These are phyloP conservation scores for Hirtodrosophila confusa DNA, from an alignment of 2,888 invertebrate genomes.

Conservation along the genomic window DNA sequence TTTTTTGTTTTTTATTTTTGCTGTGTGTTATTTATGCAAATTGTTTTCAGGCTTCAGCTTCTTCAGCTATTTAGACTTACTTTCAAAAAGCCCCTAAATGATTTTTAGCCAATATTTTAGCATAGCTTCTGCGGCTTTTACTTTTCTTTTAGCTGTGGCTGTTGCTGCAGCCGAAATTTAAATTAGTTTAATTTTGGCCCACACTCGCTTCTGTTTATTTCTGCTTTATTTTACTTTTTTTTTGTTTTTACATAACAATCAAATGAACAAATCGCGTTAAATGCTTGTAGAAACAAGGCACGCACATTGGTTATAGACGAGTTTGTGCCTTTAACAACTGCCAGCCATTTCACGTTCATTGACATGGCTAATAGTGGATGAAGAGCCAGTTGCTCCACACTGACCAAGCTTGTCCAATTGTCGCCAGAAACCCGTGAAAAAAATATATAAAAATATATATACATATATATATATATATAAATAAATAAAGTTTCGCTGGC, in stretches of 20 bases:
- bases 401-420: constrained; percentile 32
- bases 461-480: background rate
- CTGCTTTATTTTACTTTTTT: constrained; percentile 28
- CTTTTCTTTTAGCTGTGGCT: constrained; percentile 62
- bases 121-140: constrained; percentile 67
- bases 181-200: constrained; percentile 65
- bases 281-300: constrained; percentile 52
- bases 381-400: constrained; percentile 10
- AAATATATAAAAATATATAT: too few species aligned
- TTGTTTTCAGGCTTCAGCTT: constrained; percentile 44
- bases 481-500: constrained; percentile 62
- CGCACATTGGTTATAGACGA: constrained; percentile 41
- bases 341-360: constrained; percentile 70
- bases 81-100: constrained; percentile 62
- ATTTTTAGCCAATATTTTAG: constrained; percentile 70
- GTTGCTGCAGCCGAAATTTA: constrained; percentile 66
- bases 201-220: constrained; percentile 45
- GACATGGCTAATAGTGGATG: constrained; percentile 53
- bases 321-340: background rate
- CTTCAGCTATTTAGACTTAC: constrained; percentile 41
- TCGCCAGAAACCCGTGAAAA: constrained; percentile 12
- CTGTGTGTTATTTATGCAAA: constrained; percentile 66
- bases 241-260: constrained; percentile 63
- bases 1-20: constrained; percentile 6
- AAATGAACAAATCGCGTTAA: constrained; percentile 47